phyloP scores from a whole-genome alignment of 2,797 vertebrate genomes.

The Acanthurus tractus region DNA sequence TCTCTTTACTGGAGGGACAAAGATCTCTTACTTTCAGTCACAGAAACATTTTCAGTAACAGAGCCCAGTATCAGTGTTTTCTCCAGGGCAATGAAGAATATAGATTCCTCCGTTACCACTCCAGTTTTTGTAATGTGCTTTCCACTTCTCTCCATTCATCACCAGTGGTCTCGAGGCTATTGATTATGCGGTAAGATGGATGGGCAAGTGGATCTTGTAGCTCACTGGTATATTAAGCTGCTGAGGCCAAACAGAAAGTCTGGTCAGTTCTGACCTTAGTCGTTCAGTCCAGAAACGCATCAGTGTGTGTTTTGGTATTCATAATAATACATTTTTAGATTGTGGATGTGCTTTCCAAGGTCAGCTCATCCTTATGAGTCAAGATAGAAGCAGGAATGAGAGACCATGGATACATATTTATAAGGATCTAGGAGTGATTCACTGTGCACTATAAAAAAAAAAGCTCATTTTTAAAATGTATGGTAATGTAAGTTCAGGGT shows the following conservation, averaged over 20 bases:
- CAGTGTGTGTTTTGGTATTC: conserved; percentile 11
- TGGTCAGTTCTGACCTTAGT: conserved; percentile 40
- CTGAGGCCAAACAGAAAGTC: conserved; percentile 29
- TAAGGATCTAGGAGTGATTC: neutral
- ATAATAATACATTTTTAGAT: conserved; percentile 11
- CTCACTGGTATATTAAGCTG: conserved; percentile 40
- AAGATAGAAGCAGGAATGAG: conserved; percentile 9
- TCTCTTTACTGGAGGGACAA: conserved; percentile 1
- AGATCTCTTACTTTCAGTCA: conserved; percentile 3
- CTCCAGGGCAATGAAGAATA: conserved; percentile 1
- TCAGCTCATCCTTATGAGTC: neutral
- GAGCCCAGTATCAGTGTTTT: conserved; percentile 1
- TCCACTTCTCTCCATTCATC: conserved; percentile 41
- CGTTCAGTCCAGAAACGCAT: conserved; percentile 11
- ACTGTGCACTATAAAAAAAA: neutral
- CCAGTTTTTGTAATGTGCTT: conserved; percentile 24
- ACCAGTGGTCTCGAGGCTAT: conserved; percentile 36
- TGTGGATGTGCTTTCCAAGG: conserved; percentile 23
- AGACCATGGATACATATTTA: conserved; percentile 16
- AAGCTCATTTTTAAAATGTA: too few species aligned
- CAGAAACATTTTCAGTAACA: conserved; percentile 12
- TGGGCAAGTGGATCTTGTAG: conserved; percentile 17
- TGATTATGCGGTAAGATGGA: conserved; percentile 57
- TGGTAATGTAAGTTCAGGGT: neutral
- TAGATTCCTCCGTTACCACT: conserved; percentile 22